Evolutionary conservation across 2,888 invertebrate genomes (phyloP).

Genomic region (Osmoderma eremita): DNA sequence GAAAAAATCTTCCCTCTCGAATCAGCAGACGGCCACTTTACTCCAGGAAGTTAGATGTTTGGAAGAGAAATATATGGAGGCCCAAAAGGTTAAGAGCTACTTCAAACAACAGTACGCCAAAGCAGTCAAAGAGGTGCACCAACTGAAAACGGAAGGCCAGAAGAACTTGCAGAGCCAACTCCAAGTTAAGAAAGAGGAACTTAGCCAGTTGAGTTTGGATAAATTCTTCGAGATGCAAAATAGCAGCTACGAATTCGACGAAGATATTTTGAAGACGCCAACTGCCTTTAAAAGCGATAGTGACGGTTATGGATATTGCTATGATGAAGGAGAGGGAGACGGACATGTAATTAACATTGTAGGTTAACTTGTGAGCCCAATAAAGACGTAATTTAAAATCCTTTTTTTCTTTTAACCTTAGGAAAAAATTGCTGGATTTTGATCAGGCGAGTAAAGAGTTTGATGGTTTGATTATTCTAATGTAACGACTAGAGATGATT

Average conservation of each 20-base stretch:
- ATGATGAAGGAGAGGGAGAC: background rate
- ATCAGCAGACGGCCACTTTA: constrained; percentile 74
- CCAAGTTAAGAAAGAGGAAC: constrained; percentile 61
- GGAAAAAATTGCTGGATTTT: too few species aligned
- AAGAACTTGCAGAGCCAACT: constrained; percentile 67
- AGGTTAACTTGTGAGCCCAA: constrained; percentile 9
- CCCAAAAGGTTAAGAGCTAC: constrained; percentile 74
- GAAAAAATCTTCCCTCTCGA: constrained; percentile 70
- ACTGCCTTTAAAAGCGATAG: background rate
- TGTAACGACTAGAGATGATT: too few species aligned
- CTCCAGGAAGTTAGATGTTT: constrained; percentile 73
- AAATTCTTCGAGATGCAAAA: constrained; percentile 42
- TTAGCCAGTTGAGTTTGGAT: constrained; percentile 54
- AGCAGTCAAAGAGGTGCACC: constrained; percentile 75
- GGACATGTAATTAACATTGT: background rate
- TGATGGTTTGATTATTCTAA: too few species aligned
- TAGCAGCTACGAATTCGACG: constrained; percentile 25
- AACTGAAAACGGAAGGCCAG: constrained; percentile 68
- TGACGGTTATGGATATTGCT: background rate
- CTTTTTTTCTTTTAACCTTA: too few species aligned
- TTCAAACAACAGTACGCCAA: constrained; percentile 82
- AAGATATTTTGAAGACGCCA: constrained; percentile 35
- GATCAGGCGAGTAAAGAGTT: too few species aligned
- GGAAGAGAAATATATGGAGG: constrained; percentile 73
- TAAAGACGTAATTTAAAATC: too few species aligned